These are phyloP conservation scores for Chloromyia formosa DNA, from an alignment of 2,888 invertebrate species.

Conservation along the genomic window DNA sequence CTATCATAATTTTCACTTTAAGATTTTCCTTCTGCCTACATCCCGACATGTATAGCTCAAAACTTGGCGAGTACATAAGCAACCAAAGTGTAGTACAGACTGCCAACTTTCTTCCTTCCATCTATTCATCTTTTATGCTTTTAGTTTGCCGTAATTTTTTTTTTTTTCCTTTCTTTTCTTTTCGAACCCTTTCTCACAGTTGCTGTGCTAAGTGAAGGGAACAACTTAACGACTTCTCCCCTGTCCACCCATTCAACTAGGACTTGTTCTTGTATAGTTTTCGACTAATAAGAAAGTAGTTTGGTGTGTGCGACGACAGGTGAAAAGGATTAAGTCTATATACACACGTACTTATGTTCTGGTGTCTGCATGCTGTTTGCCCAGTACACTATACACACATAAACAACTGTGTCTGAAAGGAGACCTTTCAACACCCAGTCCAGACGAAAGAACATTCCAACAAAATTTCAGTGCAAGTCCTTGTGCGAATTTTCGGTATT, in stretches of 20 bases:
- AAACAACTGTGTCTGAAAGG: no score
- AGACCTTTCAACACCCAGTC: no score
- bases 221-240: neutral
- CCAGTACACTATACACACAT: no score
- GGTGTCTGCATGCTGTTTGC: neutral
- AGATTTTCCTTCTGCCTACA: neutral
- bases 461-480: no score
- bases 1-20: conserved; percentile 30
- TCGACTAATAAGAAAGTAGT: neutral
- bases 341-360: neutral
- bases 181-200: neutral
- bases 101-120: neutral
- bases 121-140: no score
- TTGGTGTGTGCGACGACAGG: neutral
- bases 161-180: no score
- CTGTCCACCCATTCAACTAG: neutral
- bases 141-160: no score
- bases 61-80: neutral
- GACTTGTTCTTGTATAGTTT: neutral
- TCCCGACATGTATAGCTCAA: neutral
- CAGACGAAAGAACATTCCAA: no score
- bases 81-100: neutral
- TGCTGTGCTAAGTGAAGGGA: neutral
- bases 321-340: conserved; percentile 2
- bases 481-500: no score